Percentiles rank a stretch among this genome's conserved stretches.
Conservation (phyloP, 2,888 invertebrate genomes). For the Drosophila phalerata region DNA sequence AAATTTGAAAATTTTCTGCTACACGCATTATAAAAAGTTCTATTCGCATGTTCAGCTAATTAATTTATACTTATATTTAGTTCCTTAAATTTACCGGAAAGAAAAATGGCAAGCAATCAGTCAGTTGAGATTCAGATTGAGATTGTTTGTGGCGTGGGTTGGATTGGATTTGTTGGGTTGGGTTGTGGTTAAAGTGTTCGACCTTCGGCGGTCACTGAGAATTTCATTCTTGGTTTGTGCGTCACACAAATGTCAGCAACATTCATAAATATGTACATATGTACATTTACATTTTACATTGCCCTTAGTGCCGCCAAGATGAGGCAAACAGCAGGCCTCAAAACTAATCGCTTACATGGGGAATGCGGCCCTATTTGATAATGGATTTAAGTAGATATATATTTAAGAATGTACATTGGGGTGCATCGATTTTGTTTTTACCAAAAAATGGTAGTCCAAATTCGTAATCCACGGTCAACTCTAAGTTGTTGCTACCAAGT, state of each 20-base stretch:
- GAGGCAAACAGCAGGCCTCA: slow-evolving; percentile 31
- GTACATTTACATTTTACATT: slow-evolving; percentile 37
- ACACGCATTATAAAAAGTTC: slow-evolving; percentile 26
- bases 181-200: slow-evolving; percentile 36
- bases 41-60: slow-evolving; percentile 26
- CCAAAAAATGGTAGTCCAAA: no score
- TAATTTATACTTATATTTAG: slow-evolving; percentile 33
- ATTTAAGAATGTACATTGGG: slow-evolving; percentile 1
- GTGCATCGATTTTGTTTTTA: no score
- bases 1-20: slow-evolving; percentile 8
- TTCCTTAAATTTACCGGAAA: slow-evolving; percentile 39
- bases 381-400: slow-evolving; percentile 32
- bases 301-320: slow-evolving; percentile 49
- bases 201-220: slow-evolving; percentile 49
- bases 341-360: slow-evolving; percentile 49
- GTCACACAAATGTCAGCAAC: slow-evolving; percentile 47
- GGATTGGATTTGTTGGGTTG: neutral
- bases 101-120: slow-evolving; percentile 43
- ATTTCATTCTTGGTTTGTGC: slow-evolving; percentile 58
- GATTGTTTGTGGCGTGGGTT: slow-evolving; percentile 9
- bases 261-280: slow-evolving; percentile 27
- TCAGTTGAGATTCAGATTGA: slow-evolving; percentile 7
- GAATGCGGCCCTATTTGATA: slow-evolving; percentile 52
- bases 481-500: no score
- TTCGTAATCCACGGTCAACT: no score